Conservation (phyloP, 2,113 vertebrate species). For the Sigmodon hispidus region DNA sequence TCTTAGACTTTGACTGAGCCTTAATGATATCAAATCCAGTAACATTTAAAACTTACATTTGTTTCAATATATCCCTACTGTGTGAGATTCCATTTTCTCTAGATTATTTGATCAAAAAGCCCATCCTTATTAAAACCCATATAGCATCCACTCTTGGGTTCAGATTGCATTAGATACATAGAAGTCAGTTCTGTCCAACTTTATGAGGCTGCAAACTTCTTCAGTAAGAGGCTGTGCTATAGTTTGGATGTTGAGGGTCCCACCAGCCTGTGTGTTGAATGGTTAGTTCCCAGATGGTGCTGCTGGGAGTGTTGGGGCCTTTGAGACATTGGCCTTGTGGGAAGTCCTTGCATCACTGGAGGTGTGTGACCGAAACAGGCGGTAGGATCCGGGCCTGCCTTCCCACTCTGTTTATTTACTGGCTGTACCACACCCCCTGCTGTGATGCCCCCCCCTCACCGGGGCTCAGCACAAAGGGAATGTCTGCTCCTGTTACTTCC, state of each 20-base stretch:
- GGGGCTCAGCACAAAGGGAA: background rate
- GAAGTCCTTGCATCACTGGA: background rate
- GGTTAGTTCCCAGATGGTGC: background rate
- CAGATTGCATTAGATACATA: background rate
- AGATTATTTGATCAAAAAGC: background rate
- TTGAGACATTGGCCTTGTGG: background rate
- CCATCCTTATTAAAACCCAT: background rate
- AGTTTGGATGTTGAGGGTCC: background rate
- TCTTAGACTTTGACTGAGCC: background rate
- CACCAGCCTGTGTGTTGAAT: too few relatives aligned
- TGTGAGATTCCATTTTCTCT: background rate
- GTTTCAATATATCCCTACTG: background rate
- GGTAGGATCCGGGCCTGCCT: background rate
- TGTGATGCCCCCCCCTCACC: background rate
- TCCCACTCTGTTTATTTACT: background rate
- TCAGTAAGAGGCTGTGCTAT: background rate
- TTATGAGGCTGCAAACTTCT: background rate
- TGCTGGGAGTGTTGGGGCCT: background rate
- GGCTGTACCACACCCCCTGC: background rate
- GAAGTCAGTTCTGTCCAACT: background rate
- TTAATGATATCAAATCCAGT: background rate
- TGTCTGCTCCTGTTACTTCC: background rate
- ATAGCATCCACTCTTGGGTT: background rate
- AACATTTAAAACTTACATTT: constrained; percentile 39
- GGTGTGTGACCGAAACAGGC: background rate